These are phyloP conservation scores for Spondyliosoma cantharus DNA, from an alignment of 2,797 vertebrate species.

Conservation along the genomic window DNA sequence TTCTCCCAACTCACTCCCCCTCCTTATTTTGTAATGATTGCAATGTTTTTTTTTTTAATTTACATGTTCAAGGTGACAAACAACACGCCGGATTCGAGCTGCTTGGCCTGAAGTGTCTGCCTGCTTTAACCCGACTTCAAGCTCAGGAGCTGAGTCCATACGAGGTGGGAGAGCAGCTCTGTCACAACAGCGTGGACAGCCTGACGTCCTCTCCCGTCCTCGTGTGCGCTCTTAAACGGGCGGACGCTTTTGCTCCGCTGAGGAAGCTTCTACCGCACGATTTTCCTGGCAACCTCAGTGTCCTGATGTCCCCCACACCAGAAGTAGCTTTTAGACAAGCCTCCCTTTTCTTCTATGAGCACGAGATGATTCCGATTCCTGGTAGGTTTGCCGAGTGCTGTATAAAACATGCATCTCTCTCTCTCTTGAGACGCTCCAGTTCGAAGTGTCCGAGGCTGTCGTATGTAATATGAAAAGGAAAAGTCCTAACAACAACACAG, in stretches of 20 bases:
- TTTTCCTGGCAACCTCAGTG: slow-evolving; percentile 42
- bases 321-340: slow-evolving; percentile 82
- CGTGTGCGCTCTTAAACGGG: slow-evolving; percentile 68
- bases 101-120: slow-evolving; percentile 83
- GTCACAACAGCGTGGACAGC: slow-evolving; percentile 66
- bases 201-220: slow-evolving; percentile 77
- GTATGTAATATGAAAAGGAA: neutral
- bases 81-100: slow-evolving; percentile 71
- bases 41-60: neutral
- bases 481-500: neutral
- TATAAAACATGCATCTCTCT: neutral
- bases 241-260: slow-evolving; percentile 69
- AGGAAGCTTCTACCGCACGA: slow-evolving; percentile 48
- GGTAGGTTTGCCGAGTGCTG: slow-evolving; percentile 58
- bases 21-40: neutral
- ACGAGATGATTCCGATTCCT: slow-evolving; percentile 71
- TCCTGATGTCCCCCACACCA: slow-evolving; percentile 80
- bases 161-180: slow-evolving; percentile 79
- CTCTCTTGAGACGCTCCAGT: neutral
- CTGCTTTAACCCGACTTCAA: slow-evolving; percentile 72
- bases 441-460: neutral
- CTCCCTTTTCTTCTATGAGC: slow-evolving; percentile 81
- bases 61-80: slow-evolving; percentile 52
- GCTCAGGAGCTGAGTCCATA: slow-evolving; percentile 82
- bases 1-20: neutral